A percentile compares a stretch with the other conserved stretches of the same genome.
phyloP scores from a whole-genome alignment of 2,797 vertebrate genomes.

The Sebastes jordani region DNA sequence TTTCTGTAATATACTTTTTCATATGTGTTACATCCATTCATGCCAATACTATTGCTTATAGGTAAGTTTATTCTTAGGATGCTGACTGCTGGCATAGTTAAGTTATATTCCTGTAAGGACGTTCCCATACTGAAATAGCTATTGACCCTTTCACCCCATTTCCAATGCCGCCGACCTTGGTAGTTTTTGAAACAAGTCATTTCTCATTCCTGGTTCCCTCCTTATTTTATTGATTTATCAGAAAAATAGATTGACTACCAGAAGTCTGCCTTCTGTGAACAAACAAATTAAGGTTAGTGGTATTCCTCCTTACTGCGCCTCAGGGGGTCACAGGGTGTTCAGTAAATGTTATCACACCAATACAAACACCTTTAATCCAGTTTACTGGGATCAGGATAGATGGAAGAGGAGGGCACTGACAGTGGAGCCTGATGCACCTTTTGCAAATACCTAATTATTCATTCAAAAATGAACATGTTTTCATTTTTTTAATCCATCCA shows the following conservation, averaged over 20 bases:
- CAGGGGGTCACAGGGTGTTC: slow-evolving; percentile 6
- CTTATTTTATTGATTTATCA: slow-evolving; percentile 67
- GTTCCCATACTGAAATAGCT: slow-evolving; percentile 12
- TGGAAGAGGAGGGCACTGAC: neutral
- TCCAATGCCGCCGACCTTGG: slow-evolving; percentile 40
- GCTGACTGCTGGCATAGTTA: neutral
- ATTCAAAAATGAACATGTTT: neutral
- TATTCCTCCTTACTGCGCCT: slow-evolving; percentile 14
- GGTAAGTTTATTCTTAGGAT: neutral
- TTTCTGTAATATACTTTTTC: neutral
- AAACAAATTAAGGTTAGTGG: slow-evolving; percentile 44
- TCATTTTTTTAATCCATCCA: neutral
- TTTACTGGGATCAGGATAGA: neutral
- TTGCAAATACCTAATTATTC: neutral
- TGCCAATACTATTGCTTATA: neutral
- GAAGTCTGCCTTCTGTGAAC: slow-evolving; percentile 30
- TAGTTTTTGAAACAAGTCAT: slow-evolving; percentile 53
- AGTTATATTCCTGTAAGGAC: neutral
- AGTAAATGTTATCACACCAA: slow-evolving; percentile 20
- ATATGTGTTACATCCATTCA: neutral
- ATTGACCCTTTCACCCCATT: slow-evolving; percentile 61
- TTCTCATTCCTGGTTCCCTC: slow-evolving; percentile 51
- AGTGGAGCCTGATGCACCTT: neutral
- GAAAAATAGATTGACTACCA: slow-evolving; percentile 54
- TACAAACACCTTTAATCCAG: slow-evolving; percentile 5